Base-by-base conservation (phyloP, 2,888 invertebrate genomes). In the Mythimna loreyi region DNA sequence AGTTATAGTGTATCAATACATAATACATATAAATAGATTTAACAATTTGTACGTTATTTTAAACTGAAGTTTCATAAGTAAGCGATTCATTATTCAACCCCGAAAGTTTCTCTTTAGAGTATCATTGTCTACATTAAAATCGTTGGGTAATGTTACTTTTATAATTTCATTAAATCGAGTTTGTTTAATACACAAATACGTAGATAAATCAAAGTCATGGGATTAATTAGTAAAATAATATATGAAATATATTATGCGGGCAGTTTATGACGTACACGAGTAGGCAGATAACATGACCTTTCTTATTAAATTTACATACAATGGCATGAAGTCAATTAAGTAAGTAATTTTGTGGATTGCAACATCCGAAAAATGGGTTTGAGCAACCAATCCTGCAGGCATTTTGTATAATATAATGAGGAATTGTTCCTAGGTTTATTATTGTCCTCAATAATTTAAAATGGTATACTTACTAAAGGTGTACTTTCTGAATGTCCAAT, bases 31-130 rank as follows among this genome's bases (percentile, higher is more conserved):
- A 88, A 88, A 88, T 89, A 89, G 85, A 84, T 88, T 89, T 88
- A 90, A 83, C 84, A 84, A 89, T 87, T 90, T 88, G 87, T 90
- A 90, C 85, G 85, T 89, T 88, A 84, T 87, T 89, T 88, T 86
- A 85, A 85, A 85, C 86, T 80, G 85, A 86, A 82, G 66, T 74
- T 75, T 77, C 74, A 78, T 81, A 79, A 80, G 75, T 86, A 82
- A 81, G 81, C 77, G 75, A 75, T 80, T 81, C 73, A 75, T 75
- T 84, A 85, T 81, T 84, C 86, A 86, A 86, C 88, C 91, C 92
- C 89, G 88, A 90, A 91, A 89, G 89, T 87, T 85, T 90, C 78
- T 89, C 87, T 85, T 86, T 82, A 85, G 78, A 81, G 65, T 72
- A 82, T 6, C 75, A 69, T 61, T 69, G 49, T 76, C 63, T 72